Evolutionary conservation across 2,113 vertebrate genomes (phyloP).

Genomic region (Onychostruthus taczanowskii): DNA sequence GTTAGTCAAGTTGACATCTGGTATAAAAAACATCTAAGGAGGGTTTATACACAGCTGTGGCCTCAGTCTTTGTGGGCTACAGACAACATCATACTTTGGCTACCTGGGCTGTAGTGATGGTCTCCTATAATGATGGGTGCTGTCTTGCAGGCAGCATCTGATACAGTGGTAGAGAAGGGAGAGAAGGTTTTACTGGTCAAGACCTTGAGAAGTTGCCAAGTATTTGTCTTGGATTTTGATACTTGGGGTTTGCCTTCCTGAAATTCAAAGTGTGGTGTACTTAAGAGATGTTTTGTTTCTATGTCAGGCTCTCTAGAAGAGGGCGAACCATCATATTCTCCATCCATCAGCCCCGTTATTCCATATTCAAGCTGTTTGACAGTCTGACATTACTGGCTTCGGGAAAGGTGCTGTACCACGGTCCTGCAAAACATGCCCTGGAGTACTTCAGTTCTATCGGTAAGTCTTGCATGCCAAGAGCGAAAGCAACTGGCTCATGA

Average conservation of each 20-base stretch:
- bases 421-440: slow-evolving; percentile 50
- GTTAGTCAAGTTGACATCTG: background rate
- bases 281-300: background rate
- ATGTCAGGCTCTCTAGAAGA: slow-evolving; percentile 65
- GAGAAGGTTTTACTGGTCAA: background rate
- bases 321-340: slow-evolving; percentile 72
- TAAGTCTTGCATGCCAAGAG: slow-evolving; percentile 1
- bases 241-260: background rate
- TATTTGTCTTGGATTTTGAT: background rate
- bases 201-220: background rate
- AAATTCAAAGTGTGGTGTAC: background rate
- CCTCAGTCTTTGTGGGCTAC: background rate
- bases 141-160: background rate
- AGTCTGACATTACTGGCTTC: slow-evolving; percentile 63
- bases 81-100: background rate
- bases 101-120: background rate
- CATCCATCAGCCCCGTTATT: slow-evolving; percentile 72
- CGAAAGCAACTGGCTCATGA: background rate
- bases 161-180: background rate
- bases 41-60: background rate
- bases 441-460: slow-evolving; percentile 66
- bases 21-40: background rate
- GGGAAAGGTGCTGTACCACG: slow-evolving; percentile 68
- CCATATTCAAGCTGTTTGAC: slow-evolving; percentile 73
- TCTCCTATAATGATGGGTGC: background rate